phyloP scores from a whole-genome alignment of 2,113 vertebrate genomes.

The Euleptes europaea region DNA sequence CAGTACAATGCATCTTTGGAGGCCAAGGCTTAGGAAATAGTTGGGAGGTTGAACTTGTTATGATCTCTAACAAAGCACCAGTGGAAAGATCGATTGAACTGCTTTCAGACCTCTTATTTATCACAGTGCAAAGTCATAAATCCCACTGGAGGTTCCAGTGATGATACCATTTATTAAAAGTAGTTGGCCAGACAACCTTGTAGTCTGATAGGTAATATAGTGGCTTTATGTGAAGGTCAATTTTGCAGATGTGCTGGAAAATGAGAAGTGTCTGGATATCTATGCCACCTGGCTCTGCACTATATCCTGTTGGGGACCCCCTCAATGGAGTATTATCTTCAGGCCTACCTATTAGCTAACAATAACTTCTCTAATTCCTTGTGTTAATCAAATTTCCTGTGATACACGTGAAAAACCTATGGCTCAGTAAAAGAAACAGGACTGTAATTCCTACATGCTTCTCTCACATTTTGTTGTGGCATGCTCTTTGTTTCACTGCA shows the following conservation, averaged over 20 bases:
- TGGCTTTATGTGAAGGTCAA: background rate
- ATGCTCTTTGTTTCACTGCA: background rate
- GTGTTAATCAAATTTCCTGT: background rate
- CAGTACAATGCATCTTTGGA: background rate
- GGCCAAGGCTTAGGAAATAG: slow-evolving; percentile 32
- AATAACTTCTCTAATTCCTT: background rate
- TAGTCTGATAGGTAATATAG: background rate
- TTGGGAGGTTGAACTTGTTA: rapidly evolving
- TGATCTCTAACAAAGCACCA: background rate
- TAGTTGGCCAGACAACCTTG: background rate
- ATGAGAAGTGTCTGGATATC: background rate
- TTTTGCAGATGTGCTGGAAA: background rate
- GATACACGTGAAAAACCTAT: background rate
- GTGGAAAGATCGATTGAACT: slow-evolving; percentile 11
- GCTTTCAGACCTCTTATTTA: slow-evolving; percentile 12
- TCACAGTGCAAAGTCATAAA: slow-evolving; percentile 16
- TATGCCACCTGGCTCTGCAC: background rate
- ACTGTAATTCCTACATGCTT: background rate
- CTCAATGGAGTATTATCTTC: background rate
- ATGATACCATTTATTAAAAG: slow-evolving; percentile 12
- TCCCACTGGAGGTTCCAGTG: background rate
- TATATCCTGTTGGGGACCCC: background rate
- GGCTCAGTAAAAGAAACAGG: background rate
- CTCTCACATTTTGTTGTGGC: background rate
- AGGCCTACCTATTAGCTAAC: background rate